These are phyloP conservation scores for Galleria mellonella DNA, from an alignment of 1,140 invertebrate species.

Conservation along the genomic window DNA sequence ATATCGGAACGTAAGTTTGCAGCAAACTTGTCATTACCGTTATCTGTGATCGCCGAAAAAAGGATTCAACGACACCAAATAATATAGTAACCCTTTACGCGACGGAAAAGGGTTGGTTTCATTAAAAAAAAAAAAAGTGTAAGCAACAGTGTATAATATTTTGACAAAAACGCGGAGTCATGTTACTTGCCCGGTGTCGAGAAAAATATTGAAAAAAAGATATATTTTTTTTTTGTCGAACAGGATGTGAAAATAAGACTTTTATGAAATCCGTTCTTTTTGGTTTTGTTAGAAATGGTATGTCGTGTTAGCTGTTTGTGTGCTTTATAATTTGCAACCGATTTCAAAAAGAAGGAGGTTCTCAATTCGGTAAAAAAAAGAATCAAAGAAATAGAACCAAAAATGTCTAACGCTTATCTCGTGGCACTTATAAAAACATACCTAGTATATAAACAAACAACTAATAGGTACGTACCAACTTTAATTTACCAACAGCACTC, in stretches of 20 bases:
- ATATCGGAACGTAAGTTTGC: constrained; percentile 1
- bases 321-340: no score
- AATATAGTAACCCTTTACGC: constrained; percentile 26
- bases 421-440: no score
- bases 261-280: background rate
- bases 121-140: constrained; percentile 31
- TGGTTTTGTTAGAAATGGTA: no score
- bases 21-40: constrained; percentile 30
- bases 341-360: no score
- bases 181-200: constrained; percentile 31
- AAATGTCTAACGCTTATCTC: no score
- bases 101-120: constrained; percentile 44
- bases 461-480: background rate
- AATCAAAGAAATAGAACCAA: no score
- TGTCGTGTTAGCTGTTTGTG: no score
- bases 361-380: no score
- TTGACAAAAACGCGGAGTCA: constrained; percentile 65
- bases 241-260: constrained; percentile 5
- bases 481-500: constrained; percentile 2
- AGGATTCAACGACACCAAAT: constrained; percentile 35
- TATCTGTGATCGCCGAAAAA: constrained; percentile 42
- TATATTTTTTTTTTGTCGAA: constrained; percentile 1
- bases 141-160: constrained; percentile 52
- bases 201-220: constrained; percentile 11
- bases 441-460: no score